Evolutionary conservation across 2,113 vertebrate genomes (phyloP).

Genomic region (Ovis aries): ARS-UI_Ramb_v3.0 NC_056060.1:89564001-89564500

Average conservation of each 20-base stretch:
- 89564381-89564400: neutral
- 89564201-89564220: neutral
- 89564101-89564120: neutral
- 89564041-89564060: neutral
- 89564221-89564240: slow-evolving; percentile 47
- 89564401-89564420: neutral
- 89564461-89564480: neutral
- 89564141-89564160: neutral
- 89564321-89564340: neutral
- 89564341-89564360: slow-evolving; percentile 35
- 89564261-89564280: slow-evolving; percentile 44
- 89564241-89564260: slow-evolving; percentile 36
- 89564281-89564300: neutral
- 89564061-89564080: neutral
- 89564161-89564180: neutral
- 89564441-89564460: neutral
- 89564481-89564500: neutral
- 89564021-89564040: neutral
- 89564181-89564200: neutral
- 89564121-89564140: neutral
- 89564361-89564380: slow-evolving; percentile 19
- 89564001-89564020: neutral
- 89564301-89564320: neutral
- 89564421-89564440: slow-evolving; percentile 4
- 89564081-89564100: neutral